These are phyloP conservation scores for Prionailurus viverrinus DNA, from an alignment of 2,113 vertebrate species.

Conservation along the genomic window DNA sequence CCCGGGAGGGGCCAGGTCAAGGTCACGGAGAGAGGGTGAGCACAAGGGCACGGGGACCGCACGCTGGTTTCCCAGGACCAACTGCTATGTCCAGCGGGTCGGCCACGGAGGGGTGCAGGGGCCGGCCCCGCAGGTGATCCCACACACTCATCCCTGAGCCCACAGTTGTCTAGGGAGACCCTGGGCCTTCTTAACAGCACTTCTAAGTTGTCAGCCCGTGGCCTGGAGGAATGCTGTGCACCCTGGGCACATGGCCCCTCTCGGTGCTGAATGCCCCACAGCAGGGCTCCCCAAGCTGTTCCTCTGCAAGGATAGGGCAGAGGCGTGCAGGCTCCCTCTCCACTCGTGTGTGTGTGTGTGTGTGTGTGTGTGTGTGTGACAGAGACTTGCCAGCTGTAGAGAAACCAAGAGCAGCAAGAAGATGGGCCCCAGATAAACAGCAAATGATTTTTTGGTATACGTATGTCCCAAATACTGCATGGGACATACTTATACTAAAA, in stretches of 20 bases:
- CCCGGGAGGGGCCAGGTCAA: neutral
- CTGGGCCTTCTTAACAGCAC: no score
- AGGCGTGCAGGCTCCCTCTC: accelerated
- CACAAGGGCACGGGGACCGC: accelerated
- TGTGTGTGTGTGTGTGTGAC: no score
- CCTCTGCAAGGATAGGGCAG: neutral
- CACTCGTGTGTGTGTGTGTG: no score
- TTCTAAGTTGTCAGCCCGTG: neutral
- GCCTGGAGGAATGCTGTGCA: neutral
- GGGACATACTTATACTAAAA: neutral
- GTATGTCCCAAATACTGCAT: accelerated
- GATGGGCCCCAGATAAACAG: neutral
- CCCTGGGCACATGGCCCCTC: no score
- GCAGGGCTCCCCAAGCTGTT: neutral
- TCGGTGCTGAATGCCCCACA: accelerated
- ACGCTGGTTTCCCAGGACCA: neutral
- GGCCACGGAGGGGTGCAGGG: neutral
- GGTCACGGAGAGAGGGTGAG: no score
- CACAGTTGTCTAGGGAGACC: neutral
- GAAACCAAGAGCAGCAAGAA: accelerated
- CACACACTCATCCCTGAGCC: neutral
- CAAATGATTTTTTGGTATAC: neutral
- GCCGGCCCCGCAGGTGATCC: neutral
- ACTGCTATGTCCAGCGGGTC: accelerated
- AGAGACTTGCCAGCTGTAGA: neutral